A percentile compares a stretch with the other conserved stretches of the same genome.
Conservation (phyloP, 2,797 vertebrate genomes). For the Cuniculus paca region DNA sequence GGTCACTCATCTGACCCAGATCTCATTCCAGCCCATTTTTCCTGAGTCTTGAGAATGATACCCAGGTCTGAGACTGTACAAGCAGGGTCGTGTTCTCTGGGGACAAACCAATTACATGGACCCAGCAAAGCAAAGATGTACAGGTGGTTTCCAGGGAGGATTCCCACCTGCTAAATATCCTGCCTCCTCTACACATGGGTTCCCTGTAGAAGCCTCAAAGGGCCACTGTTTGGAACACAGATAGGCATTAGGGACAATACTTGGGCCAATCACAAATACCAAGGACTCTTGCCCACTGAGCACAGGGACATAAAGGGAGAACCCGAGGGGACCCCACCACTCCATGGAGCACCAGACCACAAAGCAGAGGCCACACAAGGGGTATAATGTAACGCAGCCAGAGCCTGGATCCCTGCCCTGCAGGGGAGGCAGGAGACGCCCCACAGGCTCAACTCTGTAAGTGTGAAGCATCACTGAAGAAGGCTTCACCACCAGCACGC, state of each 20-base stretch:
- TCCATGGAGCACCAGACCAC: neutral
- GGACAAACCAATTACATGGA: neutral
- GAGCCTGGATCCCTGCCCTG: neutral
- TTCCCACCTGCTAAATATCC: neutral
- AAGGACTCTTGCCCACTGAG: neutral
- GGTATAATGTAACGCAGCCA: too few species aligned
- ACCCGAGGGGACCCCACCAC: neutral
- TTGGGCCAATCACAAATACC: neutral
- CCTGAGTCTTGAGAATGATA: neutral
- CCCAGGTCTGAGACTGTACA: neutral
- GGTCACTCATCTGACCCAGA: neutral
- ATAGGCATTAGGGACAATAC: neutral
- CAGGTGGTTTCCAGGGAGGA: neutral
- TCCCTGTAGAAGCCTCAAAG: neutral
- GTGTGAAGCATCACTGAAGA: fast-evolving
- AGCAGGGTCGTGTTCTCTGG: neutral
- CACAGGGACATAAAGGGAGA: neutral
- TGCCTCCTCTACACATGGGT: neutral
- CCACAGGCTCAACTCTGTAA: neutral
- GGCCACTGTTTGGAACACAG: neutral
- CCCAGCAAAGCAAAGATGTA: neutral
- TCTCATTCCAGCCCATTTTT: neutral
- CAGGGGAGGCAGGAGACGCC: neutral
- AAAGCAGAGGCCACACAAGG: neutral
- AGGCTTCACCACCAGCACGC: neutral